phyloP scores from a whole-genome alignment of 2,797 vertebrate species.

The Sebastolobus alascanus region DNA sequence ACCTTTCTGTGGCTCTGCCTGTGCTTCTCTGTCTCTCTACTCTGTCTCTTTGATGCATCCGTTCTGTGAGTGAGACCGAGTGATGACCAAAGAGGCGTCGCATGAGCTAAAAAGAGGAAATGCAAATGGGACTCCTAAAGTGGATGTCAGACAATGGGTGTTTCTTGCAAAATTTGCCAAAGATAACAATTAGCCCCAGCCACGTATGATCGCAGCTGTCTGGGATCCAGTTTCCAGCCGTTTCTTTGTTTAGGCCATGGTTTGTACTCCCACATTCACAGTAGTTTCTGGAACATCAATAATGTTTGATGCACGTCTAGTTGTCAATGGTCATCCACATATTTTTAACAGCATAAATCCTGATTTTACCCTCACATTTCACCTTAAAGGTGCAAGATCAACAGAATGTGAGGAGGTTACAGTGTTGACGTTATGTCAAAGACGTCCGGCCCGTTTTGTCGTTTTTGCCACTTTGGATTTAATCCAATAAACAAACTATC shows the following conservation, averaged over 20 bases:
- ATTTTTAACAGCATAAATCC: not conserved
- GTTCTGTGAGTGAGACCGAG: not conserved
- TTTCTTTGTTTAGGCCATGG: not conserved
- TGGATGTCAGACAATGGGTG: not conserved
- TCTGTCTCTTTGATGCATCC: not conserved
- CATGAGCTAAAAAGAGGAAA: not conserved
- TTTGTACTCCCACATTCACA: not conserved
- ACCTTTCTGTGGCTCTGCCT: not conserved
- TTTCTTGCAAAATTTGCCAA: not conserved
- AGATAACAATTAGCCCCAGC: not conserved
- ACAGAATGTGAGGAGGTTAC: not conserved
- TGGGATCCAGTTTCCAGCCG: not conserved
- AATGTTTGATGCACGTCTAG: not conserved
- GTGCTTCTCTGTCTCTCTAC: not conserved
- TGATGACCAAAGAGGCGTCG: not conserved
- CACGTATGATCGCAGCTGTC: no score
- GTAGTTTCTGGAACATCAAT: not conserved
- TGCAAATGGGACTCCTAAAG: not conserved
- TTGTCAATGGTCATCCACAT: not conserved
- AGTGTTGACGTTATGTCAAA: not conserved
- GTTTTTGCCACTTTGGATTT: not conserved
- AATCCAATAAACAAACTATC: not conserved
- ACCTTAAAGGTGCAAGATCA: not conserved
- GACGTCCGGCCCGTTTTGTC: no score
- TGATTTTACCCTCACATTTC: not conserved